These are phyloP conservation scores for Meles meles DNA, from an alignment of 2,113 vertebrate genomes.

Conservation along the genomic window DNA sequence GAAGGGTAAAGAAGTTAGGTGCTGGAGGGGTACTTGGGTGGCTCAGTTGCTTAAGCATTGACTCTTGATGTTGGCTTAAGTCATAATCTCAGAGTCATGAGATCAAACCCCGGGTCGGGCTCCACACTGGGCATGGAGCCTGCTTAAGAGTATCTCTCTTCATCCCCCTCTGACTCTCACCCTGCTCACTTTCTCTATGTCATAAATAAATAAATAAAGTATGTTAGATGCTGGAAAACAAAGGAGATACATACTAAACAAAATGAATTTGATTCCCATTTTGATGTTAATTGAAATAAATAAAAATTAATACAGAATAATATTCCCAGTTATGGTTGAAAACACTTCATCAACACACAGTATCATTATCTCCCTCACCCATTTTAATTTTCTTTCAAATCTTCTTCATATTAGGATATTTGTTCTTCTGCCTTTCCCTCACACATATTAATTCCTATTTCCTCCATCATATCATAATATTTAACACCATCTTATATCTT, in stretches of 20 bases:
- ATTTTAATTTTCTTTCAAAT: background rate
- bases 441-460: background rate
- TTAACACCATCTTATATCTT: background rate
- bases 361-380: background rate
- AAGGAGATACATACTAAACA: background rate
- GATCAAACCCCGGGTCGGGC: background rate
- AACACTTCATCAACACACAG: background rate
- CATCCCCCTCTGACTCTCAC: background rate
- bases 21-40: background rate
- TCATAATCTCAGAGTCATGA: background rate
- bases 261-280: background rate
- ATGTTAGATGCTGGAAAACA: background rate
- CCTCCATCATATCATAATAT: background rate
- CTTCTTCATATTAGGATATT: background rate
- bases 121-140: background rate
- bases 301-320: background rate
- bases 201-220: background rate
- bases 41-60: background rate
- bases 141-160: background rate
- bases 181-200: background rate
- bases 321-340: background rate
- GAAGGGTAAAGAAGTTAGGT: background rate
- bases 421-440: background rate
- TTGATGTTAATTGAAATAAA: background rate
- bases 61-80: background rate